Evolutionary conservation across 2,797 vertebrate species (phyloP).

Genomic region (Gambusia yucatana): DNA sequence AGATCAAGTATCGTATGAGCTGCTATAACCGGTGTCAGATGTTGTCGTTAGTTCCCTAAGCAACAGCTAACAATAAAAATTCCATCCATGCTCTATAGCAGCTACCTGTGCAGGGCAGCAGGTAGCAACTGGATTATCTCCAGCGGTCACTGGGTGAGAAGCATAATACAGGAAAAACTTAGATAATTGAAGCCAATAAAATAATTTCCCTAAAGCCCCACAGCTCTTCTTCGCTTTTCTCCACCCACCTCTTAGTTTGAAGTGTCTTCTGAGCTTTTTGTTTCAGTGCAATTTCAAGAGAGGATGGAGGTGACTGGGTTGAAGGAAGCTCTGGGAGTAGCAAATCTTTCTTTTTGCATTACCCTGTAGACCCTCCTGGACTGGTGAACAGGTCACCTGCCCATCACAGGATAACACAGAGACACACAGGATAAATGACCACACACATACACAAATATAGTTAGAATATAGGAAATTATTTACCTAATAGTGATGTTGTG

Average conservation of each 20-base stretch:
- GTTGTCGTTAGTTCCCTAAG: conserved; percentile 1
- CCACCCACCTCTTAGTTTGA: no score
- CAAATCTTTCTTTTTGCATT: no score
- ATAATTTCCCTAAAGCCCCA: no score
- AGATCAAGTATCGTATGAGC: conserved; percentile 6
- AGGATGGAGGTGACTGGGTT: no score
- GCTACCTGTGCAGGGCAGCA: neutral
- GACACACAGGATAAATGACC: neutral
- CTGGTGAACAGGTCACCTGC: neutral
- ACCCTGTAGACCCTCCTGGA: no score
- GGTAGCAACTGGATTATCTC: neutral
- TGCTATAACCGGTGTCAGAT: conserved; percentile 5
- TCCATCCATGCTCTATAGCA: neutral
- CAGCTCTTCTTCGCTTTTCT: no score
- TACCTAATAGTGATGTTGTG: neutral
- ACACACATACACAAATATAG: neutral
- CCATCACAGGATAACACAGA: neutral
- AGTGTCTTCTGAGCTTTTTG: no score
- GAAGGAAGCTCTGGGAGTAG: no score
- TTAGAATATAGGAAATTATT: neutral
- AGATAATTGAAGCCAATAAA: no score
- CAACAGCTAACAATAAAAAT: conserved; percentile 4
- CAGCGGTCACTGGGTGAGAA: neutral
- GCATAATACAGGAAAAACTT: no score
- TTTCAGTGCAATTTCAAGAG: no score